Evolutionary conservation across 2,888 invertebrate genomes (phyloP).

Genomic region (Phyllotreta striolata): DNA sequence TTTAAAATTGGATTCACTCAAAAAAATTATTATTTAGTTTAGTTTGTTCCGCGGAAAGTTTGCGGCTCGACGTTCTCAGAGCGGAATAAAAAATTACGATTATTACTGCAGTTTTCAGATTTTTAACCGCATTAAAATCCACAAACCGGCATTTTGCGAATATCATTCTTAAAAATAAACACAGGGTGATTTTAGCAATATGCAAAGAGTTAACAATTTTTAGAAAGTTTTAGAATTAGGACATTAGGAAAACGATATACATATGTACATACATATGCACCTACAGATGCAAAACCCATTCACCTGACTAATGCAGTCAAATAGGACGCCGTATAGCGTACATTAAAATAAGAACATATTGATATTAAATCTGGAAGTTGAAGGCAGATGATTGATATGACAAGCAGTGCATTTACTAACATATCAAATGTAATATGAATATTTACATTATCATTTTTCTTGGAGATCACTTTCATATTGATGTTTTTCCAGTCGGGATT

Average conservation of each 20-base stretch:
- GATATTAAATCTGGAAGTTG: slow-evolving; percentile 18
- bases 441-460: slow-evolving; percentile 16
- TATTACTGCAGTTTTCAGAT: too few species aligned
- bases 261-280: too few species aligned
- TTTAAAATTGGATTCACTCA: slow-evolving; percentile 25
- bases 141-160: too few species aligned
- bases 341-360: slow-evolving; percentile 14
- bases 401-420: background rate
- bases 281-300: too few species aligned
- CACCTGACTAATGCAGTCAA: background rate
- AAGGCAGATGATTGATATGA: slow-evolving; percentile 15
- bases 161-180: too few species aligned
- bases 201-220: too few species aligned
- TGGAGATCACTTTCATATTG: slow-evolving; percentile 8
- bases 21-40: slow-evolving; percentile 27
- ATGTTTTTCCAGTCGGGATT: slow-evolving; percentile 17
- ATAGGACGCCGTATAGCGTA: background rate
- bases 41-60: background rate
- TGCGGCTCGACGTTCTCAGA: too few species aligned
- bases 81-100: too few species aligned
- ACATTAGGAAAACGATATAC: too few species aligned
- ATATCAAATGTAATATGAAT: slow-evolving; percentile 22
- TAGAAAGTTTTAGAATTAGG: too few species aligned
- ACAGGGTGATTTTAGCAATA: too few species aligned
- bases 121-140: too few species aligned